These are phyloP conservation scores for Hycleus phaleratus DNA, from an alignment of 1,140 invertebrate genomes.

Conservation along the genomic window DNA sequence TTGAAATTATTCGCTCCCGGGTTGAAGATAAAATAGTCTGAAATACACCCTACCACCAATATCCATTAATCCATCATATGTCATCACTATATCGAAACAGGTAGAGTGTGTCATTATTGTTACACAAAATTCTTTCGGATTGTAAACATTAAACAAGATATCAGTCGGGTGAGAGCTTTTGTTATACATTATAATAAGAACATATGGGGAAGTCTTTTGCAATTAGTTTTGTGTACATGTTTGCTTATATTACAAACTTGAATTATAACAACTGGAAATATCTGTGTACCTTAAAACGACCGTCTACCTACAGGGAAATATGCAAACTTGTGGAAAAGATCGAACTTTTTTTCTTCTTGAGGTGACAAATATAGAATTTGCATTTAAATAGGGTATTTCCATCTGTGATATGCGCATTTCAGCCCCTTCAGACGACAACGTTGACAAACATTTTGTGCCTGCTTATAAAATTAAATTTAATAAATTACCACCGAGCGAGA, in stretches of 20 bases:
- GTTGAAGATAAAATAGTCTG: constrained; percentile 28
- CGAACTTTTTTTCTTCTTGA: constrained; percentile 40
- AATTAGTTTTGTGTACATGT: background rate
- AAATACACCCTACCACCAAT: constrained; percentile 26
- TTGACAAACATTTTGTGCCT: constrained; percentile 33
- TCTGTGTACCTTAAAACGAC: constrained; percentile 4
- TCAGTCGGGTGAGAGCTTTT: background rate
- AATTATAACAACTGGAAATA: constrained; percentile 10
- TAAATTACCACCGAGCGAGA: background rate
- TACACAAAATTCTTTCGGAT: background rate
- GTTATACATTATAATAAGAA: background rate
- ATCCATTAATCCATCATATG: constrained; percentile 33
- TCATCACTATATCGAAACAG: constrained; percentile 10
- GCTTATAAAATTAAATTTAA: constrained; percentile 29
- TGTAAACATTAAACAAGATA: background rate
- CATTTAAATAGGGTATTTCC: constrained; percentile 64
- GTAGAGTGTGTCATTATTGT: background rate
- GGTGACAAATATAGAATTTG: constrained; percentile 64
- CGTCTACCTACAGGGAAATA: constrained; percentile 36
- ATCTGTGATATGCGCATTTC: constrained; percentile 48
- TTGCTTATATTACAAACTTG: background rate
- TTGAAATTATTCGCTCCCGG: constrained; percentile 29
- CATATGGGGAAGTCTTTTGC: background rate
- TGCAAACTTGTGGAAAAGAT: constrained; percentile 35
- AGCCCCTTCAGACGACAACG: constrained; percentile 20